Base-by-base conservation (phyloP, 2,113 vertebrate species). In the Micronycteris hirsuta region DNA sequence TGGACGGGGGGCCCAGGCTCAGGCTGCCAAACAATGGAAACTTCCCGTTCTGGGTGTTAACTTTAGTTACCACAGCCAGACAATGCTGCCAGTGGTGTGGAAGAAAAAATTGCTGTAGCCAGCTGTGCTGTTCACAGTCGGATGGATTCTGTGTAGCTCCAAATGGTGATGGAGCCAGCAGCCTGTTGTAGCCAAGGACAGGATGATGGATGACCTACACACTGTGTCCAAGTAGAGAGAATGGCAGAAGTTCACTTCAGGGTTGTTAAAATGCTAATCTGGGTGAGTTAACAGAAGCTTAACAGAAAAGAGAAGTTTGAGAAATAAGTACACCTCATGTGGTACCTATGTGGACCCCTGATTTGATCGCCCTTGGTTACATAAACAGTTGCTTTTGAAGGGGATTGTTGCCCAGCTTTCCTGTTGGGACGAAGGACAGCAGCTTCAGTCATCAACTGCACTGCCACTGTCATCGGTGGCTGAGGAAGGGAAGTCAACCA, bases 181-280 rank as follows among this genome's bases (percentile, higher is more conserved):
- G 98, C 98, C 98, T 98, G 98, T 98, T 99, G 98, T 98, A 98
- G 98, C 98, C 98, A 98, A 98, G 97, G 98, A 99, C 98, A 99
- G 98, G 91, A 98, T 99, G 99, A 99, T 98, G 98, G 98, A 99
- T 99, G 98, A 97, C 96, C 97, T 98, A 98, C 98, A 98, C 85
- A 98, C 98, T 98, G 97, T 97, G 95, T 98, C 98, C 98, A 98
- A 98, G 98, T 97, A 65, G 89, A 96, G 87, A 98, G 98, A 98
- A 98, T 97, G 97, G 98, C 98, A 98, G 98, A 98, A 99, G 98
- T 99, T 99, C 98, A 99, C 98, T 98, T 98, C 85, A 92, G 98
- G 98, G 98, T 98, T 99, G 98, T 99, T 99, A 99, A 99, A 99
- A 99, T 99, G 99, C 98, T 99, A 99, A 99, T 99, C 97, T 96